These are phyloP conservation scores for Willowsia nigromaculata DNA, from an alignment of 2,888 invertebrate genomes.

Conservation along the genomic window DNA sequence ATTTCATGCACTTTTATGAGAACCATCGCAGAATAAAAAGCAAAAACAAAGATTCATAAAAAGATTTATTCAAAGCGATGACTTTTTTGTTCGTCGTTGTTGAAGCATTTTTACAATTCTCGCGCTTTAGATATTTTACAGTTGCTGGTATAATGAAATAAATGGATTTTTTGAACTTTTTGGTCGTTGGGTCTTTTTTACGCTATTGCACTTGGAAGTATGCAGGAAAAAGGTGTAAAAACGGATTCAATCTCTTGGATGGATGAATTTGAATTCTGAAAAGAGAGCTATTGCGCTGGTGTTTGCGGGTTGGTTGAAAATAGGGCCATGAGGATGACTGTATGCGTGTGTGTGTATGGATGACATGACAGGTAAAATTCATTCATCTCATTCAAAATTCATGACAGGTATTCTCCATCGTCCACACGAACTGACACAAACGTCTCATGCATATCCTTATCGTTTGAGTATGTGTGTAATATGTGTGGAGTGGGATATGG, in stretches of 20 bases:
- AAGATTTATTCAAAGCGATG: constrained; percentile 29
- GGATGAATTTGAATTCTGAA: constrained; percentile 35
- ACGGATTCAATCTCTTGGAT: constrained; percentile 19
- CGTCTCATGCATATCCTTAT: constrained; percentile 5
- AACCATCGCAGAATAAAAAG: background rate
- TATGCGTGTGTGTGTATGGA: background rate
- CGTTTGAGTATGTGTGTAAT: constrained; percentile 1
- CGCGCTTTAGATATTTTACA: background rate
- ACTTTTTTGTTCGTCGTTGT: background rate
- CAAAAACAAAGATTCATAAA: background rate
- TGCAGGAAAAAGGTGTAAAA: constrained; percentile 52
- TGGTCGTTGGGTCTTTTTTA: constrained; percentile 35
- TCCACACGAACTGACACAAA: constrained; percentile 37
- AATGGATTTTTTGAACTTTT: constrained; percentile 49
- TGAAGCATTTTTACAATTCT: background rate
- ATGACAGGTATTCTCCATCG: constrained; percentile 63
- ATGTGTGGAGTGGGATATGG: background rate
- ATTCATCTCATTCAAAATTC: constrained; percentile 61
- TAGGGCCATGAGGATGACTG: constrained; percentile 8
- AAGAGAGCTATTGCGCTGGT: too few relatives aligned
- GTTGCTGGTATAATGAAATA: background rate
- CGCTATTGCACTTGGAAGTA: constrained; percentile 33
- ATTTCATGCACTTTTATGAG: constrained; percentile 10
- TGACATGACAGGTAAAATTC: constrained; percentile 48
- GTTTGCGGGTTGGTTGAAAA: too few relatives aligned